Evolutionary conservation across 2,113 vertebrate genomes (phyloP), one percentile per base, ranked within the genome.

Genomic region (Eurystomus gularis): DNA sequence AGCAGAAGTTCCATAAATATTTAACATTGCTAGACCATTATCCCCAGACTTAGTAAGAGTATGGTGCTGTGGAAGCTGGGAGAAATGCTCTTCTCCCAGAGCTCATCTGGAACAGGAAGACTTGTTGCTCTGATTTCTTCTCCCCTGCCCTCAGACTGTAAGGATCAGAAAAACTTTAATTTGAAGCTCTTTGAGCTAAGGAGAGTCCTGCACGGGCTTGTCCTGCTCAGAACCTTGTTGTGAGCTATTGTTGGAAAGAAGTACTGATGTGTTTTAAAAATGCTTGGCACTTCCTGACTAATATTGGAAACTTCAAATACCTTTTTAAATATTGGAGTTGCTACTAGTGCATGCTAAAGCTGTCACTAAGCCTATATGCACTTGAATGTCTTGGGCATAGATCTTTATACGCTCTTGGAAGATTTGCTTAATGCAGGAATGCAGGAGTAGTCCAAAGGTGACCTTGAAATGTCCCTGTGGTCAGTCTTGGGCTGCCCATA

Each of bases 1-100:
- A 82, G 93, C 78, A 91, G 58, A 82, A 91, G 73, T 60, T 78
- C 44, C 62, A 91, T 96, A 91, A 96, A 95, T 96, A 94, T 95
- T 97, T 96, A 84, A 95, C 31, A 6, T 10, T 46, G 54, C 76
- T 73, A 86, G 68, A 78, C 80, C 3, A 0, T 70, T 92, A 40
- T 90, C 44, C 60, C 31, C 57, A 44, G 44, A 6, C 40, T 71
- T 48, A 14, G 37, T 28, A 10, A 52, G 37, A 78, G 70, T 31
- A 1, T 17, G 60, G 25, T 76, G 64, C 82, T 80, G 54, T 5
- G 6, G 82, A 55, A 77, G 24, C 61, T 78, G 54, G 28, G 40
- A 4, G 7, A 66, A 73, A 73, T 29, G 44, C 35, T 49, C 37
- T 54, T 37, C 5, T 48, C 15, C 26, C 29, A 20, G 57, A 62